Evolutionary conservation across 2,888 invertebrate genomes (phyloP).

Genomic region (Drosophila paracracens): DNA sequence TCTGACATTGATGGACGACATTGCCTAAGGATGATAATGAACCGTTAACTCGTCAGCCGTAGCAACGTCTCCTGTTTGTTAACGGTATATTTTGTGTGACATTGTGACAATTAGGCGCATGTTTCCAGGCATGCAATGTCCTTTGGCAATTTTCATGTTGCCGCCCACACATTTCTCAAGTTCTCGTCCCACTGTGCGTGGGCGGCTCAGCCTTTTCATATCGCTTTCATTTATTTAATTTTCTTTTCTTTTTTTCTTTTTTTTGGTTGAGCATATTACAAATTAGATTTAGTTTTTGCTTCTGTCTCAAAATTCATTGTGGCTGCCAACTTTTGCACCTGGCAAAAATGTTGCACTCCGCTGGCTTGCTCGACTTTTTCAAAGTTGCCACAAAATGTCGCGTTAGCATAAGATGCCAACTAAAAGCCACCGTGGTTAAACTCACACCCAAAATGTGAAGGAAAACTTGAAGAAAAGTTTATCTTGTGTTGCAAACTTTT

Average conservation of each 20-base stretch:
- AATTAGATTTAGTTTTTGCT: constrained; percentile 61
- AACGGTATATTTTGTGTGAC: constrained; percentile 4
- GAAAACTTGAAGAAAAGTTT: constrained; percentile 29
- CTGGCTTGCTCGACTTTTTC: background rate
- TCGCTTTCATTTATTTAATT: background rate
- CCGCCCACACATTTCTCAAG: constrained; percentile 20
- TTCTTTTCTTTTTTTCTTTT: background rate
- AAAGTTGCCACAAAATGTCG: constrained; percentile 35
- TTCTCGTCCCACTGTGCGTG: constrained; percentile 40
- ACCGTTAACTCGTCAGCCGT: constrained; percentile 12
- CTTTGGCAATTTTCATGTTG: constrained; percentile 30
- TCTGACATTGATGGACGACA: constrained; percentile 76
- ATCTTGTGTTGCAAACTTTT: constrained; percentile 26
- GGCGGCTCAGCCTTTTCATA: constrained; percentile 22
- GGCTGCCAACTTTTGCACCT: constrained; percentile 8
- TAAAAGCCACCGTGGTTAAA: constrained; percentile 39
- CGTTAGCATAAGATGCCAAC: constrained; percentile 32
- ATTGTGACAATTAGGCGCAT: constrained; percentile 25
- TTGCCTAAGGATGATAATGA: constrained; percentile 33
- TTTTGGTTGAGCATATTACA: constrained; percentile 26
- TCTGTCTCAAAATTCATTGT: constrained; percentile 7
- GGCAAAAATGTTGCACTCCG: background rate
- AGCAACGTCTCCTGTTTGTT: background rate
- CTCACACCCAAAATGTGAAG: constrained; percentile 8
- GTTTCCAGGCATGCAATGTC: constrained; percentile 29